A percentile compares a stretch with the other conserved stretches of the same genome.
Conservation (phyloP, 2,113 vertebrate genomes). For the Thryonomys swinderianus region DNA sequence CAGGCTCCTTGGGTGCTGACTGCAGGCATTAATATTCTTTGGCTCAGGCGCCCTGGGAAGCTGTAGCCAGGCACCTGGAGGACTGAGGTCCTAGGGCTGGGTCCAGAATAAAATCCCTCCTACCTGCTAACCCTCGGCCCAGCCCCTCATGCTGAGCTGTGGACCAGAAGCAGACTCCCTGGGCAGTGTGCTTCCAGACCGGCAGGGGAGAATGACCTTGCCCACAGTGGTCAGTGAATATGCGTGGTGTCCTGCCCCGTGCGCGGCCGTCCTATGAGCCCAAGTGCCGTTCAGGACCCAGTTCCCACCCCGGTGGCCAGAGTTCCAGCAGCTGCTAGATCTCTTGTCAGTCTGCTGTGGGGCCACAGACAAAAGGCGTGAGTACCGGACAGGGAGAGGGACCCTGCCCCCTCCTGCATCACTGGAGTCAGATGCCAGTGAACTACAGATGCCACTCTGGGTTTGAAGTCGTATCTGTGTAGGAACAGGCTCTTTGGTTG, state of each 20-base stretch:
- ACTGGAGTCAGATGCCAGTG: constrained; percentile 4
- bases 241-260: neutral
- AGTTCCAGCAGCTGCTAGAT: neutral
- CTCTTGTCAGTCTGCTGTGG: neutral
- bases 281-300: neutral
- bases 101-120: neutral
- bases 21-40: constrained; percentile 1
- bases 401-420: neutral
- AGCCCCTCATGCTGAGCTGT: neutral
- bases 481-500: neutral
- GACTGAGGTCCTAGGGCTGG: neutral
- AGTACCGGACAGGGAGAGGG: neutral
- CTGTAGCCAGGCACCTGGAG: neutral
- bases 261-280: neutral
- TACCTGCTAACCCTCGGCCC: neutral
- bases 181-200: neutral
- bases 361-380: neutral
- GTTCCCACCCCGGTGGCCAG: neutral
- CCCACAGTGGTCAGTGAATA: constrained; percentile 45
- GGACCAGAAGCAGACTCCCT: neutral
- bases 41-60: neutral
- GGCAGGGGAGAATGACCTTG: constrained; percentile 73
- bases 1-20: constrained; percentile 13
- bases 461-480: neutral
- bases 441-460: neutral